Evolutionary conservation across 2,888 invertebrate species (phyloP).

Genomic region (Calameuta idolon): DNA sequence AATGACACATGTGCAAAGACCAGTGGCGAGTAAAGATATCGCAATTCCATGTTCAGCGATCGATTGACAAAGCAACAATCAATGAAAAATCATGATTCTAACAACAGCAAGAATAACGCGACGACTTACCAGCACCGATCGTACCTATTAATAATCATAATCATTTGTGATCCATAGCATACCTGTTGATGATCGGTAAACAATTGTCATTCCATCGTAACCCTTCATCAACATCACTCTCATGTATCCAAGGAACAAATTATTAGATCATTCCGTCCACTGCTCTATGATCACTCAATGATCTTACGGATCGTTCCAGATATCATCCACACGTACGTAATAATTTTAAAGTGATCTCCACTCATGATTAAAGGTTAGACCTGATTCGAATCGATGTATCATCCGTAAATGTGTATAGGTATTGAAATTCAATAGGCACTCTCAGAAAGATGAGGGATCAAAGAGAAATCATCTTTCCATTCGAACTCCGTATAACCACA

Average conservation of each 20-base stretch:
- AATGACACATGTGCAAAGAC: not conserved
- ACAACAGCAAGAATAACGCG: not conserved
- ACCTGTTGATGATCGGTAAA: not conserved
- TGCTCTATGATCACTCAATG: not conserved
- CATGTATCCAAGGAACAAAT: not conserved
- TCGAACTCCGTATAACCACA: not conserved
- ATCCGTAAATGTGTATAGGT: not conserved
- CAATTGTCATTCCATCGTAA: not conserved
- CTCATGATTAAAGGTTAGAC: not conserved
- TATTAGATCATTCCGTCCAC: not conserved
- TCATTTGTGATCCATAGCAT: not conserved
- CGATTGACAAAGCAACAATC: not conserved
- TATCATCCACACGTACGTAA: not conserved
- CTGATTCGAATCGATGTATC: not conserved
- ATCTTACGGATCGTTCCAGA: not conserved
- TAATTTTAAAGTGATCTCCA: not conserved
- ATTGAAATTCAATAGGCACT: not conserved
- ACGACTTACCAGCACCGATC: not conserved
- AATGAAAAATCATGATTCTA: not conserved
- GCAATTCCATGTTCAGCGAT: not conserved
- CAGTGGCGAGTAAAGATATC: not conserved
- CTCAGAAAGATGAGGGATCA: not conserved
- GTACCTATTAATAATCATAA: not conserved
- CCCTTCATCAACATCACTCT: not conserved
- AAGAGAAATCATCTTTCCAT: not conserved